These are phyloP conservation scores for Galendromus occidentalis DNA, from an alignment of 1,140 invertebrate genomes.

Conservation along the genomic window DNA sequence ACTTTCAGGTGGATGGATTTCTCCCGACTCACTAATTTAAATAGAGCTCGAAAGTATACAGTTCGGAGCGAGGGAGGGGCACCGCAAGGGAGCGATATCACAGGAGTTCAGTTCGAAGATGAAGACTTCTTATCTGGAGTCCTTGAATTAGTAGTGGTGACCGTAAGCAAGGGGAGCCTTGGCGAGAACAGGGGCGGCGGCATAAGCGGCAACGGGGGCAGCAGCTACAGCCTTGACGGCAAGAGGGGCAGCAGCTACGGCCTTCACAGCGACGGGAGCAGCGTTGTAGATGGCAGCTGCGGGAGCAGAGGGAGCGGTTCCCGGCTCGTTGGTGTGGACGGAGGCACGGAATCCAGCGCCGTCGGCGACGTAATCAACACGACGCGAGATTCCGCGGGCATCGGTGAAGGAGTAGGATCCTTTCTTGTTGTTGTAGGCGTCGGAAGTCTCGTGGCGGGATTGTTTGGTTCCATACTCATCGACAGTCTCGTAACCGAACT, in stretches of 20 bases:
- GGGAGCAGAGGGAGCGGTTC: neutral
- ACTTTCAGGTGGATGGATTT: too few relatives aligned
- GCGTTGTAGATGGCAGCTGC: neutral
- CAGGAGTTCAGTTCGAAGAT: too few relatives aligned
- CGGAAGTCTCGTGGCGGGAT: slow-evolving; percentile 14
- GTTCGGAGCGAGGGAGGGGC: too few relatives aligned
- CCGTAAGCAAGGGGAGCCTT: too few relatives aligned
- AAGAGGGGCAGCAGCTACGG: neutral
- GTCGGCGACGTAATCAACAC: neutral
- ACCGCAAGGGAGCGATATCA: too few relatives aligned
- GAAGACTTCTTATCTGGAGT: too few relatives aligned
- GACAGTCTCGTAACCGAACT: slow-evolving; percentile 18
- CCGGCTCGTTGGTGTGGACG: slow-evolving; percentile 10
- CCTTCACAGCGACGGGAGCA: neutral
- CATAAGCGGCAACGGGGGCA: neutral
- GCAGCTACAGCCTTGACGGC: neutral
- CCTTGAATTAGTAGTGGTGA: too few relatives aligned
- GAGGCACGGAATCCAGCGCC: slow-evolving; percentile 9
- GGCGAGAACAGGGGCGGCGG: neutral
- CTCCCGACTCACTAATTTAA: too few relatives aligned
- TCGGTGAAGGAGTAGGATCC: neutral
- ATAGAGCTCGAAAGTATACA: too few relatives aligned
- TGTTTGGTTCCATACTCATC: slow-evolving; percentile 19
- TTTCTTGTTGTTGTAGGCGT: slow-evolving; percentile 4
- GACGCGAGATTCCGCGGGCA: neutral